Evolutionary conservation across 2,888 invertebrate species (phyloP).

Genomic region (Harmothoe impar): DNA sequence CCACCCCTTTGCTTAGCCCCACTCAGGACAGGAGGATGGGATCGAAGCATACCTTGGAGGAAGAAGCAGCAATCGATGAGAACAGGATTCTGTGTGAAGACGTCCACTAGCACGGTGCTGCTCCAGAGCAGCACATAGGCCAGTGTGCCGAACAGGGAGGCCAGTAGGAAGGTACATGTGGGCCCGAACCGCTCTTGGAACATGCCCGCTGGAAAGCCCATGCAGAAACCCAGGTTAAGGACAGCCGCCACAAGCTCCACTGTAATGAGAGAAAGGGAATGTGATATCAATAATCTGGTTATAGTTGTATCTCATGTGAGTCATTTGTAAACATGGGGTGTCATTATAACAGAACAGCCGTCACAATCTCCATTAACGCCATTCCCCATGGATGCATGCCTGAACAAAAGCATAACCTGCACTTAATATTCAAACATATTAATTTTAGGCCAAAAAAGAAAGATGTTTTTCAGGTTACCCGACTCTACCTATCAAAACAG

Average conservation of each 20-base stretch:
- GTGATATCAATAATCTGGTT: not conserved
- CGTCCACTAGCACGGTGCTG: conserved; percentile 69
- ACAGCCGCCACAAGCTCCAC: conserved; percentile 75
- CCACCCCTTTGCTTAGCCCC: not conserved
- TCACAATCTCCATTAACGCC: not conserved
- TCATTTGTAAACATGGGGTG: not conserved
- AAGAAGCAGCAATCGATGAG: conserved; percentile 58
- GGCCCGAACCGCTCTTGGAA: conserved; percentile 73
- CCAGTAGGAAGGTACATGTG: conserved; percentile 72
- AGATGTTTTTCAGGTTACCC: no score
- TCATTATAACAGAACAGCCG: no score
- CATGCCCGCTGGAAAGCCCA: conserved; percentile 75
- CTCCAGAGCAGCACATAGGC: conserved; percentile 73
- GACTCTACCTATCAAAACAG: no score
- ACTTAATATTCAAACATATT: no score
- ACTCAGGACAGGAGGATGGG: not conserved
- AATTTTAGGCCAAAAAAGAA: no score
- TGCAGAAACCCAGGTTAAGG: conserved; percentile 75
- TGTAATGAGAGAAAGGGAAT: conserved; percentile 64
- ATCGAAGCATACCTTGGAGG: conserved; percentile 27
- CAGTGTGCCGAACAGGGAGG: conserved; percentile 70
- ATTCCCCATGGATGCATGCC: no score
- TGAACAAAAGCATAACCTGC: no score
- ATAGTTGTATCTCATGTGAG: not conserved
- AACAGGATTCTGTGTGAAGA: not conserved